A percentile compares a stretch with the other conserved stretches of the same genome.
Evolutionary conservation across 2,797 vertebrate species (phyloP).

Genomic region (Glyptemys insculpta): DNA sequence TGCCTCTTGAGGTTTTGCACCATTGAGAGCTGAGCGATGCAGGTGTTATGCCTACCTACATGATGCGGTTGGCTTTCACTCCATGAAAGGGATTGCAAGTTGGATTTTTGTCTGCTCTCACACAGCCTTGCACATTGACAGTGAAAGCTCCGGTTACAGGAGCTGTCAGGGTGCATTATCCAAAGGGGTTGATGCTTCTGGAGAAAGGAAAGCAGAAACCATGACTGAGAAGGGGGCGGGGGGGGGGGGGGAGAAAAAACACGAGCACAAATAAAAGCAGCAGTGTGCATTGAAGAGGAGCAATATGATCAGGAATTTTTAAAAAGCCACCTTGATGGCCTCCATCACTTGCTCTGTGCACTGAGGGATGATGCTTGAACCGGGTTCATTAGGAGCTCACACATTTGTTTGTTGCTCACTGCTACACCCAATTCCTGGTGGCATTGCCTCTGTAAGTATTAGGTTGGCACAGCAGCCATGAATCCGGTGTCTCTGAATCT

Average conservation of each 20-base stretch:
- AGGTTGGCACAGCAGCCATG: accelerated
- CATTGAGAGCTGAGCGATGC: background rate
- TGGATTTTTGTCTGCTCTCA: slow-evolving; percentile 61
- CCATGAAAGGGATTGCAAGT: slow-evolving; percentile 41
- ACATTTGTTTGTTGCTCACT: accelerated
- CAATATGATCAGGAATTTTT: background rate
- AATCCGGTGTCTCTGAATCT: background rate
- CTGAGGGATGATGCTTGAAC: background rate
- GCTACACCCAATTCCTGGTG: accelerated
- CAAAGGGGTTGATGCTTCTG: slow-evolving; percentile 32
- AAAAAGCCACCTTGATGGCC: background rate
- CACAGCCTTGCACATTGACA: background rate
- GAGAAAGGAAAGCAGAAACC: slow-evolving; percentile 25
- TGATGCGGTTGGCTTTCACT: slow-evolving; percentile 50
- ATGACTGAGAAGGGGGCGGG: background rate
- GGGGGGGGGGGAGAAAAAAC: accelerated
- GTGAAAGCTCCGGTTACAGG: slow-evolving; percentile 50
- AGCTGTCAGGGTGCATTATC: slow-evolving; percentile 69
- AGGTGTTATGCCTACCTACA: slow-evolving; percentile 16
- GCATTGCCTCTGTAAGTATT: accelerated
- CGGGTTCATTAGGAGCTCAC: background rate
- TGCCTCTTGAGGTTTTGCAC: background rate
- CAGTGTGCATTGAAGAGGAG: background rate
- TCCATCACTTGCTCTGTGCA: background rate
- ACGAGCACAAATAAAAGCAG: background rate